These are phyloP conservation scores for Bryconaethiops microstoma DNA, from an alignment of 2,797 vertebrate genomes.

Conservation along the genomic window DNA sequence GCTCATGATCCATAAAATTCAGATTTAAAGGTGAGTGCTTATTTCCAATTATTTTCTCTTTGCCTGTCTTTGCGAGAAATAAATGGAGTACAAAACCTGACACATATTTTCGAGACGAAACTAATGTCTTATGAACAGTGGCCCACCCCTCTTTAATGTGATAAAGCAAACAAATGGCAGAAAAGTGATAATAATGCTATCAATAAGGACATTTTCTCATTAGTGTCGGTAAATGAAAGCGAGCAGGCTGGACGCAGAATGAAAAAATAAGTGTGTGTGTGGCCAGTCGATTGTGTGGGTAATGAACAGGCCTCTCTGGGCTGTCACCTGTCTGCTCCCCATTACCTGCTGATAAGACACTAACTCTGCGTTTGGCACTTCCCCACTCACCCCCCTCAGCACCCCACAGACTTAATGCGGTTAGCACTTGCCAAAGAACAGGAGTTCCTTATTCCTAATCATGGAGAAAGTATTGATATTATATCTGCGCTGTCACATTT, in stretches of 20 bases:
- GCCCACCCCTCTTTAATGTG: constrained; percentile 48
- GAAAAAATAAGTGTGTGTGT: constrained; percentile 61
- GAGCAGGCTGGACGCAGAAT: constrained; percentile 58
- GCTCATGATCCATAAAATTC: constrained; percentile 34
- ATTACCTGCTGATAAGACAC: constrained; percentile 79
- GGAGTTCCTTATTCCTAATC: constrained; percentile 90
- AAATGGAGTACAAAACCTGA: constrained; percentile 44
- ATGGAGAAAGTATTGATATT: constrained; percentile 90
- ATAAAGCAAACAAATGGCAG: constrained; percentile 64
- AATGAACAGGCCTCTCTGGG: constrained; percentile 77
- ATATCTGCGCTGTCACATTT: constrained; percentile 89
- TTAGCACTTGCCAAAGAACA: constrained; percentile 82
- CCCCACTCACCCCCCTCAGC: constrained; percentile 56
- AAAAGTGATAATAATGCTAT: constrained; percentile 60
- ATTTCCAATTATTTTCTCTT: constrained; percentile 54
- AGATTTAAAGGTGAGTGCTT: constrained; percentile 44
- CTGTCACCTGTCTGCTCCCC: constrained; percentile 79
- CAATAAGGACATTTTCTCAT: constrained; percentile 69
- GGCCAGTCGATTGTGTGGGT: constrained; percentile 61
- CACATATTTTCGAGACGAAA: constrained; percentile 53
- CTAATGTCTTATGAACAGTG: constrained; percentile 60
- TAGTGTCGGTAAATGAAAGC: constrained; percentile 63
- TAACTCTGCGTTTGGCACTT: constrained; percentile 67
- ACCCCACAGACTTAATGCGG: constrained; percentile 67
- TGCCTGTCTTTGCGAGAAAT: constrained; percentile 15